Conservation (phyloP, 92 coral and sea anemone genomes). For the Palythoa grandis region DNA sequence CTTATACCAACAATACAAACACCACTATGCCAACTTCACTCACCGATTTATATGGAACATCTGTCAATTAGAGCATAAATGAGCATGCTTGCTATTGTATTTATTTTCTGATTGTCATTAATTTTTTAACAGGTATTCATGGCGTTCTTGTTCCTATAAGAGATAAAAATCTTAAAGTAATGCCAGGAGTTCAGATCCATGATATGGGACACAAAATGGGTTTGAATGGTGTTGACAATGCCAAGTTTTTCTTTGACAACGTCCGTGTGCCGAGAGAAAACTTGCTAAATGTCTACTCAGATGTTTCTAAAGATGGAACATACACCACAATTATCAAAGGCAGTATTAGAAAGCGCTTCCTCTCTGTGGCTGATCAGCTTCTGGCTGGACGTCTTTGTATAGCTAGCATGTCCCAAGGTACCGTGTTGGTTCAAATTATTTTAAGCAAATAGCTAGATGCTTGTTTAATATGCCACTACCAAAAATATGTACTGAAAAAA, state of each 20-base stretch:
- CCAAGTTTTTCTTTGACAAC: slow-evolving; percentile 78
- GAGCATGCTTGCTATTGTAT: not conserved
- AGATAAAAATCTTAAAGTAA: slow-evolving; percentile 64
- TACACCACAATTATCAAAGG: slow-evolving; percentile 72
- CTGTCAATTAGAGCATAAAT: not conserved
- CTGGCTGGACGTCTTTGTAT: slow-evolving; percentile 82
- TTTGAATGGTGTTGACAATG: slow-evolving; percentile 85
- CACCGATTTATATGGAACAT: not conserved
- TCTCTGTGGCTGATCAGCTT: slow-evolving; percentile 84
- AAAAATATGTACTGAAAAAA: not conserved
- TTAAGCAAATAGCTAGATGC: not conserved
- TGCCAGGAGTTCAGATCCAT: slow-evolving; percentile 82
- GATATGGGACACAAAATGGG: slow-evolving; percentile 95
- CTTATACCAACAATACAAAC: too few species aligned
- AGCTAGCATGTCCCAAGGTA: slow-evolving; percentile 81
- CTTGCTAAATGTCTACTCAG: slow-evolving; percentile 76
- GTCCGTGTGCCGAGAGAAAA: slow-evolving; percentile 86
- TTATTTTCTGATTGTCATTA: not conserved
- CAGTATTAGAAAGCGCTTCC: slow-evolving; percentile 75
- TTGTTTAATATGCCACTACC: not conserved
- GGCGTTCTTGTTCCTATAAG: slow-evolving; percentile 82
- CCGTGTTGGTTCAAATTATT: not conserved
- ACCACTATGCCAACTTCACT: not conserved
- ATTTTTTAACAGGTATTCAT: slow-evolving; percentile 64
- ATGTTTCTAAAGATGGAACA: slow-evolving; percentile 81